Percentiles rank a stretch among this genome's conserved stretches.
Conservation (phyloP, 2,113 vertebrate species). For the Boleophthalmus pectinirostris region DNA sequence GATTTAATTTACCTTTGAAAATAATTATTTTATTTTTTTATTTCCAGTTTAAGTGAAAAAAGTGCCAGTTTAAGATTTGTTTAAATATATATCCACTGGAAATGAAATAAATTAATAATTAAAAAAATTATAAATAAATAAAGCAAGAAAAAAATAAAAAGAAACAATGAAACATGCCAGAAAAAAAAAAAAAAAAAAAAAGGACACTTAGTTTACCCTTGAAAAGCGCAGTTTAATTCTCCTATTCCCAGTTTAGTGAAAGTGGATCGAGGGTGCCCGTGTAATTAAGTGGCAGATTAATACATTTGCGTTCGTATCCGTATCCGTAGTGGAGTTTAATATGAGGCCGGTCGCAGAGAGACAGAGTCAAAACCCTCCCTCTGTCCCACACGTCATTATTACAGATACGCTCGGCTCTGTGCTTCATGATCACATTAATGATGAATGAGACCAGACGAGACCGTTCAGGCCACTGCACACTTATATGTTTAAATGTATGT, state of each 20-base stretch:
- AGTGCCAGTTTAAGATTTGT: too few species aligned
- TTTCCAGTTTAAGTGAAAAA: too few species aligned
- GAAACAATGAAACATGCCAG: neutral
- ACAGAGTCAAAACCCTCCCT: slow-evolving; percentile 84
- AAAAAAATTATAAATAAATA: neutral
- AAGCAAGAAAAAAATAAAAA: neutral
- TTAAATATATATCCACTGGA: too few species aligned
- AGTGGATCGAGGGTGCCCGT: slow-evolving; percentile 71
- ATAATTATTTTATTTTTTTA: too few species aligned
- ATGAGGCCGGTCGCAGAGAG: slow-evolving; percentile 76
- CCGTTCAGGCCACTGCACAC: slow-evolving; percentile 67
- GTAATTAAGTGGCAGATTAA: slow-evolving; percentile 83
- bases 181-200: neutral
- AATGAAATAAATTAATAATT: too few species aligned
- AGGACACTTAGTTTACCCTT: slow-evolving; percentile 15
- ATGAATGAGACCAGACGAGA: slow-evolving; percentile 82
- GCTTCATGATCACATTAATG: slow-evolving; percentile 88
- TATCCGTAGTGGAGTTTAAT: slow-evolving; percentile 72
- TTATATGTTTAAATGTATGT: slow-evolving; percentile 1
- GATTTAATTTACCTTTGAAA: too few species aligned
- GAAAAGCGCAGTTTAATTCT: slow-evolving; percentile 50
- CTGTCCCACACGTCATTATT: slow-evolving; percentile 93
- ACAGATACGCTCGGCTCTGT: slow-evolving; percentile 87
- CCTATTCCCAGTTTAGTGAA: slow-evolving; percentile 79
- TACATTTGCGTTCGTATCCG: slow-evolving; percentile 72